Evolutionary conservation across 2,888 invertebrate species (phyloP).

Genomic region (Apotomis capreana): DNA sequence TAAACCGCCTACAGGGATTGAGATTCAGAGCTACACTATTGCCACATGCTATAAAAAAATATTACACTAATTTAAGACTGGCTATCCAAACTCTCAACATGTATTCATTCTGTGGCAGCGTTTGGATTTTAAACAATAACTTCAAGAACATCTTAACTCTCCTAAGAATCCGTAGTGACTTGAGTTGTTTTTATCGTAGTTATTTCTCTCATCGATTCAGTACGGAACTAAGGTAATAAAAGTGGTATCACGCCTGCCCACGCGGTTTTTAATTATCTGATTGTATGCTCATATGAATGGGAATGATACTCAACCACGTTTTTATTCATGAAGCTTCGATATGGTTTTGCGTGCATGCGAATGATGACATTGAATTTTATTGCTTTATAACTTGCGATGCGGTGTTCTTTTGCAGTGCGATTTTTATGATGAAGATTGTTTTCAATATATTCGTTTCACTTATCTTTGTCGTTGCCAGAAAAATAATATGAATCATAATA

Average conservation of each 20-base stretch:
- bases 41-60: conserved; percentile 31
- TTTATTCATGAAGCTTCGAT: conserved; percentile 34
- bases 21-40: conserved; percentile 34
- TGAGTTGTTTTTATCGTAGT: not conserved
- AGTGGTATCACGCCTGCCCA: conserved; percentile 58
- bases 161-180: not conserved
- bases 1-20: conserved; percentile 41
- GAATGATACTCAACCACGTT: conserved; percentile 52
- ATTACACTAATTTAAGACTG: conserved; percentile 1
- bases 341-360: conserved; percentile 26
- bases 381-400: conserved; percentile 9
- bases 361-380: conserved; percentile 34
- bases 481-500: not conserved
- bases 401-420: conserved; percentile 1
- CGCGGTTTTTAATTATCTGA: conserved; percentile 66
- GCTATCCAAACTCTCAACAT: not conserved
- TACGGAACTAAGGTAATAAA: conserved; percentile 43
- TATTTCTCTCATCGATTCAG: conserved; percentile 52
- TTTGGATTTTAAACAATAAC: conserved; percentile 33
- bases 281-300: conserved; percentile 63
- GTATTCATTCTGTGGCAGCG: conserved; percentile 47
- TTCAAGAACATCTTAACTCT: not conserved
- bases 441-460: too few relatives aligned
- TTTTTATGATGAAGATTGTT: not conserved
- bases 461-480: too few relatives aligned